Conservation (phyloP, 2,113 vertebrate genomes). For the Manacus vitellinus region DNA sequence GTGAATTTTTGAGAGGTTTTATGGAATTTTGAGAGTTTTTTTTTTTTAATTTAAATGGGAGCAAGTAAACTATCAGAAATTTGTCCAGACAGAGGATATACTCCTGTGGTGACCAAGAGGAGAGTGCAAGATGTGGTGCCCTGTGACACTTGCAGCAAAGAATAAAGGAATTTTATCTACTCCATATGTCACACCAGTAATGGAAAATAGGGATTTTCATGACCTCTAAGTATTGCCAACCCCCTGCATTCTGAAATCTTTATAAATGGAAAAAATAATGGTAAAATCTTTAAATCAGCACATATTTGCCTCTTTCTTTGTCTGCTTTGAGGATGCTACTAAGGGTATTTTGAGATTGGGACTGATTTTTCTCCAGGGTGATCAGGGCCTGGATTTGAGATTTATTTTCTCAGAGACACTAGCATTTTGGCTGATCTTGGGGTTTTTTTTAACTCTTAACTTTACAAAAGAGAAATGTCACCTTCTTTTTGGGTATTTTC, state of each 20-base stretch:
- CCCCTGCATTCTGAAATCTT: background rate
- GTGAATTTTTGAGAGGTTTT: background rate
- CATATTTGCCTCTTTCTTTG: background rate
- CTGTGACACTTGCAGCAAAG: background rate
- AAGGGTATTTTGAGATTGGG: background rate
- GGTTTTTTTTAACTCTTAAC: background rate
- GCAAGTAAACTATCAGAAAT: background rate
- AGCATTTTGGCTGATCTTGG: background rate
- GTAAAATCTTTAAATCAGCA: background rate
- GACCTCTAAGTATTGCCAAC: background rate
- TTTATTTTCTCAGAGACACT: background rate
- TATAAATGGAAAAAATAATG: background rate
- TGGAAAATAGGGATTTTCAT: background rate
- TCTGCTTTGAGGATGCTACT: background rate
- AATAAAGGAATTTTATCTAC: background rate
- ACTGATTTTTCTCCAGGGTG: background rate
- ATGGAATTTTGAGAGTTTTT: background rate
- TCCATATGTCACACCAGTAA: rapidly evolving
- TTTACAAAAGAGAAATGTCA: background rate
- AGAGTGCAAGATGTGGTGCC: background rate
- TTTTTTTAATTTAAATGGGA: too few relatives aligned
- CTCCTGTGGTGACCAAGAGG: background rate
- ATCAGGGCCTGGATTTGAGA: background rate
- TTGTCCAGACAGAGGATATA: background rate
- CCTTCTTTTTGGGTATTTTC: background rate